Conservation (phyloP, 2,113 vertebrate species). For the Antechinus flavipes region DNA sequence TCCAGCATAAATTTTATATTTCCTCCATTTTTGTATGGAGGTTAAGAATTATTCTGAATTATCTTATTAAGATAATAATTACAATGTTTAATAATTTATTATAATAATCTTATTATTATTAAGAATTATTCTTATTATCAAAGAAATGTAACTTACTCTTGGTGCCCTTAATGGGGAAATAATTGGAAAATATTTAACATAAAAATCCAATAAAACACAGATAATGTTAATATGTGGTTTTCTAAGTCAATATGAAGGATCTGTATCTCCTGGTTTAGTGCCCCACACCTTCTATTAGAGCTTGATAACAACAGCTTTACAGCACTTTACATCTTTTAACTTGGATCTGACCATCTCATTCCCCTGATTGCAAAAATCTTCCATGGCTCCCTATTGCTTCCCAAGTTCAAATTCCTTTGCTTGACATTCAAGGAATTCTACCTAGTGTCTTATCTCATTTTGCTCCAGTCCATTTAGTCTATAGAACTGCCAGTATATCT, state of each 20-base stretch:
- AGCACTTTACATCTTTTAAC: background rate
- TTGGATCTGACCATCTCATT: background rate
- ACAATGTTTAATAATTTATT: no score
- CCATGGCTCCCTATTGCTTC: background rate
- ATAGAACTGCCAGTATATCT: no score
- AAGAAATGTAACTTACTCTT: background rate
- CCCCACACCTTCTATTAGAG: background rate
- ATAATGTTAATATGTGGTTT: background rate
- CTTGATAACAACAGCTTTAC: background rate
- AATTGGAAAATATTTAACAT: background rate
- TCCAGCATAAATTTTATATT: background rate
- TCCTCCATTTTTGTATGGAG: background rate
- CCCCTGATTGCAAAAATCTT: no score
- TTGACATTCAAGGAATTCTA: background rate
- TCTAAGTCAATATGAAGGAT: background rate
- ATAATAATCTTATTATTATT: background rate
- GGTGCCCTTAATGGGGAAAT: background rate
- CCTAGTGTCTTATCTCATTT: no score
- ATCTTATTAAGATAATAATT: no score
- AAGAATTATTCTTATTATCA: background rate
- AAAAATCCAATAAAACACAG: background rate
- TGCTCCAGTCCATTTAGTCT: no score
- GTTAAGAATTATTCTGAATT: background rate
- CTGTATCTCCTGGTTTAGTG: background rate
- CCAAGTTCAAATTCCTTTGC: background rate